A percentile compares a stretch with the other conserved stretches of the same genome.
Evolutionary conservation across 2,888 invertebrate genomes (phyloP).

Genomic region (Mechanitis messenoides): DNA sequence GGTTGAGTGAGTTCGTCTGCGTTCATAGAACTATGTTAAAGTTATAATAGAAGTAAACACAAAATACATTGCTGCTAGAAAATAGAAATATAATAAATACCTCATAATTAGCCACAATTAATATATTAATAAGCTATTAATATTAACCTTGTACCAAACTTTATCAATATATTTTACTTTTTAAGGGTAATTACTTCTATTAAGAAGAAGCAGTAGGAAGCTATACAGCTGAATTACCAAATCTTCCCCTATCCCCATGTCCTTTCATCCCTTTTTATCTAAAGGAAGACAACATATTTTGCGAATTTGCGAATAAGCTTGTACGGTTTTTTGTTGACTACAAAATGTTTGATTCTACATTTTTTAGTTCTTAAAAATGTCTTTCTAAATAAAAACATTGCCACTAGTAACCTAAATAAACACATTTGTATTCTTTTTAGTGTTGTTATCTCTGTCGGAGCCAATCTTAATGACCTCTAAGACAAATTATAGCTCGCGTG

Average conservation of each 20-base stretch:
- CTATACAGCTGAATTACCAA: too few relatives aligned
- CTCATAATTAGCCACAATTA: not conserved
- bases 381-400: not conserved
- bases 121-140: too few relatives aligned
- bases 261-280: too few relatives aligned
- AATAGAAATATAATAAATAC: not conserved
- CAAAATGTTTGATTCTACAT: too few relatives aligned
- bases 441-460: constrained; percentile 11
- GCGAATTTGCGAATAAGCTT: too few relatives aligned
- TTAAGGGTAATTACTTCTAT: too few relatives aligned
- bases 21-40: constrained; percentile 18
- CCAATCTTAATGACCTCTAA: constrained; percentile 16
- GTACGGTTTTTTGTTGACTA: too few relatives aligned
- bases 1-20: constrained; percentile 25
- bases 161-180: too few relatives aligned
- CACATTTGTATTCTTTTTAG: constrained; percentile 4
- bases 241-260: too few relatives aligned
- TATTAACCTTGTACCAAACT: too few relatives aligned
- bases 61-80: not conserved
- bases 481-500: not conserved
- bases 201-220: too few relatives aligned
- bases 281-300: too few relatives aligned
- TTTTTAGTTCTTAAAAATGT: not conserved
- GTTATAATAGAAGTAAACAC: constrained; percentile 2
- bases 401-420: constrained; percentile 14